Evolutionary conservation across 2,113 vertebrate genomes (phyloP).

Genomic region (Spea multiplicata): DNA sequence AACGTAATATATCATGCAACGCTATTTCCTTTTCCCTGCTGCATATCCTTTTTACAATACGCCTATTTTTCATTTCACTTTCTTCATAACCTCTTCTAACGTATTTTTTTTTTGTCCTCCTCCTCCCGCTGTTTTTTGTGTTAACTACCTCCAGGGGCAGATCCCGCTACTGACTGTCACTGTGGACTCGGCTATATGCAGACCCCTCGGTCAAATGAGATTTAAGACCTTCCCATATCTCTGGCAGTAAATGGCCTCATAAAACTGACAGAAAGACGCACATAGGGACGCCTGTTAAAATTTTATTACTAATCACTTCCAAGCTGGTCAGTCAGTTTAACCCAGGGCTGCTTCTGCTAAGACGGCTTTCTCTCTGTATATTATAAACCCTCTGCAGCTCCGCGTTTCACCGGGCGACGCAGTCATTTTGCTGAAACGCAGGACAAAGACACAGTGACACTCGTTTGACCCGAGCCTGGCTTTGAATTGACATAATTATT

Average conservation of each 20-base stretch:
- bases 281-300: conserved; percentile 85
- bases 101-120: neutral
- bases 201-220: conserved; percentile 58
- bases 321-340: conserved; percentile 69
- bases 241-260: conserved; percentile 79
- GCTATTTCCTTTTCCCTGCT: too few relatives aligned
- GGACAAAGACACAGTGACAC: too few relatives aligned
- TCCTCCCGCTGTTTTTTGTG: neutral
- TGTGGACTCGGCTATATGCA: conserved; percentile 22
- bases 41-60: too few relatives aligned
- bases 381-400: too few relatives aligned
- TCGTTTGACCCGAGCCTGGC: too few relatives aligned
- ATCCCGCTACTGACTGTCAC: conserved; percentile 20
- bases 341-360: conserved; percentile 33
- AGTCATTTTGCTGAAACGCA: too few relatives aligned
- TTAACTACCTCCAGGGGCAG: conserved; percentile 1
- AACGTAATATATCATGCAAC: too few relatives aligned
- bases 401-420: too few relatives aligned
- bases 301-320: conserved; percentile 93
- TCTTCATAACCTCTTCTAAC: too few relatives aligned
- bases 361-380: too few relatives aligned
- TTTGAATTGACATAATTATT: too few relatives aligned
- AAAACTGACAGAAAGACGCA: conserved; percentile 86
- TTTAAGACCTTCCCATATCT: conserved; percentile 75
- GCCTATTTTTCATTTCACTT: too few relatives aligned